Evolutionary conservation across 92 coral and sea anemone species (phyloP).

Genomic region (Hydrozoanthus gracilis): DNA sequence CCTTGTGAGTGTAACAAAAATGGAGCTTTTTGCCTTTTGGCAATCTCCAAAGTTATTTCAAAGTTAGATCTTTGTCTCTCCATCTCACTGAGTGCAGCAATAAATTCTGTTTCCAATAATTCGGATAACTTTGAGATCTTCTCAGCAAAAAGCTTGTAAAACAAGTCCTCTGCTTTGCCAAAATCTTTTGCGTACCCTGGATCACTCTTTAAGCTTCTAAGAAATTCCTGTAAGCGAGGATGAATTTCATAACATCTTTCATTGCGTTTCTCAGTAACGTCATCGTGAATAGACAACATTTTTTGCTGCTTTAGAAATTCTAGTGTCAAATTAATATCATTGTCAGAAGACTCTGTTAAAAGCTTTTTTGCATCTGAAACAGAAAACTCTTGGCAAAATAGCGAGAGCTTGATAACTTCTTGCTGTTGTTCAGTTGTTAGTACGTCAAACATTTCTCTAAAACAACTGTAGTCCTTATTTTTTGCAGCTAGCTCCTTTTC

Average conservation of each 20-base stretch:
- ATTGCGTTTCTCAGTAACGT: slow-evolving; percentile 36
- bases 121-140: slow-evolving; percentile 51
- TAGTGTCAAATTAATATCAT: slow-evolving; percentile 50
- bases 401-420: too few relatives aligned
- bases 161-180: slow-evolving; percentile 54
- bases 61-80: slow-evolving; percentile 56
- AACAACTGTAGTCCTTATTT: too few relatives aligned
- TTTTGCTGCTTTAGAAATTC: slow-evolving; percentile 52
- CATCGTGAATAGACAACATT: slow-evolving; percentile 38
- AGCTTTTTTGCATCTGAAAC: too few relatives aligned
- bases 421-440: slow-evolving; percentile 57
- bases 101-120: slow-evolving; percentile 59
- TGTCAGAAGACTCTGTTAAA: too few relatives aligned
- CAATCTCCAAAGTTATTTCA: slow-evolving; percentile 65
- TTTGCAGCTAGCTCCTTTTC: slow-evolving; percentile 19
- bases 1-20: neutral
- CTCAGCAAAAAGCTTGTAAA: slow-evolving; percentile 56
- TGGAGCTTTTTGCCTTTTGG: slow-evolving; percentile 48
- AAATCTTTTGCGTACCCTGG: neutral
- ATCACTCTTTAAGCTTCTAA: too few relatives aligned
- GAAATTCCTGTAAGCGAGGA: slow-evolving; percentile 52
- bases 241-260: slow-evolving; percentile 69
- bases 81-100: slow-evolving; percentile 43
- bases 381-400: slow-evolving; percentile 70
- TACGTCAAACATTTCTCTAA: too few relatives aligned